Evolutionary conservation across 2,113 vertebrate species (phyloP).

Genomic region (Equus quagga): DNA sequence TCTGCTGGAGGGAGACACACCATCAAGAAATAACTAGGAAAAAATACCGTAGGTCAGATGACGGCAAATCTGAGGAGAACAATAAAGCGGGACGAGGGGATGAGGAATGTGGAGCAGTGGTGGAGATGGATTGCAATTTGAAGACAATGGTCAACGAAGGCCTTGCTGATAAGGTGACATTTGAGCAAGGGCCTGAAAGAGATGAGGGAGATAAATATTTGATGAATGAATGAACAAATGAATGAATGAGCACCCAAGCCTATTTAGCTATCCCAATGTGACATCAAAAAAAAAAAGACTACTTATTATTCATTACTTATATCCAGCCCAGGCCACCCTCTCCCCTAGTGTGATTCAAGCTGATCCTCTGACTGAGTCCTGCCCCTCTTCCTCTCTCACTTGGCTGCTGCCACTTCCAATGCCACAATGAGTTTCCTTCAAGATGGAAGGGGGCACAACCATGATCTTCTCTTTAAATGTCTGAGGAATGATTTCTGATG

Average conservation of each 20-base stretch:
- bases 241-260: neutral
- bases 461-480: neutral
- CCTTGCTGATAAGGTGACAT: neutral
- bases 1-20: neutral
- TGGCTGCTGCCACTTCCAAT: neutral
- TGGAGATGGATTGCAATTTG: neutral
- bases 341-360: neutral
- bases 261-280: neutral
- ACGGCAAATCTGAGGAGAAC: neutral
- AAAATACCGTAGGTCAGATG: neutral
- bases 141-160: neutral
- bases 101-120: neutral
- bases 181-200: neutral
- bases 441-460: neutral
- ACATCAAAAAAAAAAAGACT: neutral
- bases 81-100: neutral
- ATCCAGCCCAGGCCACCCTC: neutral
- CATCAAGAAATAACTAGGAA: neutral
- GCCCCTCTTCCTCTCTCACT: neutral
- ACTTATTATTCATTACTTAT: neutral
- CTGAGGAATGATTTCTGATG: neutral
- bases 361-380: neutral
- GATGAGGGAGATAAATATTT: neutral
- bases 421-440: neutral
- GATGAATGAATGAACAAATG: neutral